Percentiles rank a stretch among this genome's conserved stretches.
phyloP scores from a whole-genome alignment of 2,888 invertebrate species.

The Apoda limacodes region DNA sequence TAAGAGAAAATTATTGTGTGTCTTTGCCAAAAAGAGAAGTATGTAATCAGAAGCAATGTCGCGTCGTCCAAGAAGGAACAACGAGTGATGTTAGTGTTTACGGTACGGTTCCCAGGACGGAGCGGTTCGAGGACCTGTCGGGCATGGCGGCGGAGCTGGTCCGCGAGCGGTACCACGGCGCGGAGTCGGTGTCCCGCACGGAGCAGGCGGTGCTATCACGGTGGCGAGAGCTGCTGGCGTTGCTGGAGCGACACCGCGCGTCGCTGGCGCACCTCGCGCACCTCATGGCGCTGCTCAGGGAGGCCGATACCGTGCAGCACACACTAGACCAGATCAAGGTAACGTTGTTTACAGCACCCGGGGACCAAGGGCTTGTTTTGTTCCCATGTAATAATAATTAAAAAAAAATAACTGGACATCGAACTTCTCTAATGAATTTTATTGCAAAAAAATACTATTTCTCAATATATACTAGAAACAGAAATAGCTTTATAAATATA shows the following conservation, averaged over 20 bases:
- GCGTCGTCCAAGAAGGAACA: too few species aligned
- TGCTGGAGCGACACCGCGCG: conserved; percentile 84
- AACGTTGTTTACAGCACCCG: too few species aligned
- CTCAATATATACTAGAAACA: background rate
- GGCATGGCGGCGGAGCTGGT: conserved; percentile 94
- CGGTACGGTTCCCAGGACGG: conserved; percentile 74
- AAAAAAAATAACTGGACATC: too few species aligned
- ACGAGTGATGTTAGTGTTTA: too few species aligned
- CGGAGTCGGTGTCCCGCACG: conserved; percentile 78
- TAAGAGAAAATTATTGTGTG: too few species aligned
- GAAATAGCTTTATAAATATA: background rate
- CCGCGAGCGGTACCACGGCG: conserved; percentile 91
- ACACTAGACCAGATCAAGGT: conserved; percentile 88
- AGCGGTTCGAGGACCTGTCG: conserved; percentile 93
- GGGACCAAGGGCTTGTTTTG: too few species aligned
- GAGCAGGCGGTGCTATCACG: conserved; percentile 84
- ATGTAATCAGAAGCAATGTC: too few species aligned
- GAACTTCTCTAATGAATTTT: too few species aligned
- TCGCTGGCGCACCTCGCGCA: conserved; percentile 84
- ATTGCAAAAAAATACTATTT: too few species aligned
- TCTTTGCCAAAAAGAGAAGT: too few species aligned
- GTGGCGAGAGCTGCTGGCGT: conserved; percentile 87
- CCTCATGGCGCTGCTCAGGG: conserved; percentile 88
- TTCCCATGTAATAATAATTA: too few species aligned
- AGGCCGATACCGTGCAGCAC: conserved; percentile 89